phyloP scores from a whole-genome alignment of 1,140 invertebrate species.

The Drosophila bocqueti region DNA sequence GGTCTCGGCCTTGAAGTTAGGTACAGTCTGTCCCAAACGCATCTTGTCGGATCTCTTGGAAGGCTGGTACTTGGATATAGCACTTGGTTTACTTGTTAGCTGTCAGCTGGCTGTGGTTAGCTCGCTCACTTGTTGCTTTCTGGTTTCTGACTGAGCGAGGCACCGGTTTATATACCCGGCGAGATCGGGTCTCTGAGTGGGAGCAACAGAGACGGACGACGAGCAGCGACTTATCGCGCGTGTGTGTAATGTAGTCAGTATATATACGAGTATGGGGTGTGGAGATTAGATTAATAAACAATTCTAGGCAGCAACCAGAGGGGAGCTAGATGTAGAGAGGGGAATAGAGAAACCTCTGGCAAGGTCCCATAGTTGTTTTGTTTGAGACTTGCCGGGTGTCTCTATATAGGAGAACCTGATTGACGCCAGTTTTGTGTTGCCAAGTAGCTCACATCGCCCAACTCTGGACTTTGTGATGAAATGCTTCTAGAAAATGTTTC shows the following conservation, averaged over 20 bases:
- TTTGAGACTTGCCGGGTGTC: not conserved
- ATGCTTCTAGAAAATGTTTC: slow-evolving; percentile 4
- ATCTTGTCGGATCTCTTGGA: not conserved
- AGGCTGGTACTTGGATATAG: slow-evolving; percentile 7
- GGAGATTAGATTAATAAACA: slow-evolving; percentile 23
- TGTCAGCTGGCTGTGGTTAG: slow-evolving; percentile 11
- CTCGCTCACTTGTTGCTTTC: slow-evolving; percentile 42
- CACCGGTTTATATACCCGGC: slow-evolving; percentile 52
- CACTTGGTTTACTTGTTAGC: slow-evolving; percentile 3
- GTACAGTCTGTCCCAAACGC: slow-evolving; percentile 18
- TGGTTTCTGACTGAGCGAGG: slow-evolving; percentile 34
- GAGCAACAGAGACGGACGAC: slow-evolving; percentile 18
- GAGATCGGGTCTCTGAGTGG: not conserved
- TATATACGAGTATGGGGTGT: not conserved
- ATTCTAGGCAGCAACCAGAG: not conserved
- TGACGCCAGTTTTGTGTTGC: slow-evolving; percentile 9
- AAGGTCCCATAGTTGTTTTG: slow-evolving; percentile 18
- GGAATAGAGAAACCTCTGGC: not conserved
- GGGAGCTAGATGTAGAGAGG: not conserved
- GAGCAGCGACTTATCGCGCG: slow-evolving; percentile 27
- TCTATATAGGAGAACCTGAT: slow-evolving; percentile 4
- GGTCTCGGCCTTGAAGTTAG: slow-evolving; percentile 15
- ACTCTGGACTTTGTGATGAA: slow-evolving; percentile 40
- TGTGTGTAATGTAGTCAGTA: not conserved
- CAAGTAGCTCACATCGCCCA: slow-evolving; percentile 2